These are phyloP conservation scores for Alsophila aescularia DNA, from an alignment of 2,888 invertebrate genomes.

Conservation along the genomic window DNA sequence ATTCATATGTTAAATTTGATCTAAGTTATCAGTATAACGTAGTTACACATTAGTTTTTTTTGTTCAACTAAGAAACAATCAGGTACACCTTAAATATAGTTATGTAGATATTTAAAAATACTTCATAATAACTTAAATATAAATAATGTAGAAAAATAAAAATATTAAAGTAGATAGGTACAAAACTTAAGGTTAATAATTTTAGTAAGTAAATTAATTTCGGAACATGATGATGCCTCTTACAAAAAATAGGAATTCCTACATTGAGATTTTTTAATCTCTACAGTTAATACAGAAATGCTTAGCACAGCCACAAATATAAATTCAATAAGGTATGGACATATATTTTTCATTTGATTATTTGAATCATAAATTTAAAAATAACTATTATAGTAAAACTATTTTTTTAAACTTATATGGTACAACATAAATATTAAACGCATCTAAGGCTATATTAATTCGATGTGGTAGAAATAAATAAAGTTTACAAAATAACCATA, in stretches of 20 bases:
- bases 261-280: slow-evolving; percentile 1
- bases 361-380: too few species aligned
- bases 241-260: slow-evolving; percentile 13
- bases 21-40: too few species aligned
- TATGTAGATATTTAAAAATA: slow-evolving; percentile 10
- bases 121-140: slow-evolving; percentile 5
- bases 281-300: slow-evolving; percentile 34
- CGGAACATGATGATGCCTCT: slow-evolving; percentile 8
- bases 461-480: too few species aligned
- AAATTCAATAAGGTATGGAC: slow-evolving; percentile 6
- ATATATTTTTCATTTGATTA: not conserved
- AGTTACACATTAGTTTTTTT: slow-evolving; percentile 5
- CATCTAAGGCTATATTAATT: too few species aligned
- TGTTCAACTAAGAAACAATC: slow-evolving; percentile 16
- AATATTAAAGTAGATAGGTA: slow-evolving; percentile 9
- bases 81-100: slow-evolving; percentile 22
- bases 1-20: too few species aligned
- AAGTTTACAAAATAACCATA: too few species aligned
- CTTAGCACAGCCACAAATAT: slow-evolving; percentile 44
- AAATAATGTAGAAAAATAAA: slow-evolving; percentile 15
- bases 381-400: too few species aligned
- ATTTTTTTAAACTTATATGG: too few species aligned
- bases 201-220: slow-evolving; percentile 8
- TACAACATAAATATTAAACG: too few species aligned
- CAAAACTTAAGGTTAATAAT: slow-evolving; percentile 8